A percentile compares a stretch with the other conserved stretches of the same genome.
Conservation (phyloP, 2,113 vertebrate genomes). For the Cathartes aura region DNA sequence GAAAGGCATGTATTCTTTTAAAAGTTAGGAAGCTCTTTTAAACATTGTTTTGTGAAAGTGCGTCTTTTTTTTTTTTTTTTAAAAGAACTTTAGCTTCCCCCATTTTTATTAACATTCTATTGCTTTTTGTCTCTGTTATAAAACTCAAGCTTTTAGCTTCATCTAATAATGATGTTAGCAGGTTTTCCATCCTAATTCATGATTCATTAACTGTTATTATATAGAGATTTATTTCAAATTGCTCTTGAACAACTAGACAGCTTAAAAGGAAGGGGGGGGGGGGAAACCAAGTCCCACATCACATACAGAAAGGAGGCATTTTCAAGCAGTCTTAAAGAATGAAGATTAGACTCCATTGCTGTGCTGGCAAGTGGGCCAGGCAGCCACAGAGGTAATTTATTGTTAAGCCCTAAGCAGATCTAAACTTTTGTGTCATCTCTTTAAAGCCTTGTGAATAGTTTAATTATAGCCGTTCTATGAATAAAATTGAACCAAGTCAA, state of each 20-base stretch:
- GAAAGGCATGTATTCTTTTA: neutral
- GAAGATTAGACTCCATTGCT: neutral
- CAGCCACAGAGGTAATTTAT: conserved; percentile 1
- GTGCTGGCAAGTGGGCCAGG: neutral
- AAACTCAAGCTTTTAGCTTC: neutral
- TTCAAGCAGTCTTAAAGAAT: neutral
- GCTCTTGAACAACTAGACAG: neutral
- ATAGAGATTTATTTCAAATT: neutral
- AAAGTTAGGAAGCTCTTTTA: neutral
- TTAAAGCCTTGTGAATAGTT: conserved; percentile 25
- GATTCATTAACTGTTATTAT: neutral
- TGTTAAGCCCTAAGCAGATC: conserved; percentile 1
- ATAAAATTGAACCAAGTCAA: conserved; percentile 29
- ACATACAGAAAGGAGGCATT: neutral
- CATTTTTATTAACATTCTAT: neutral
- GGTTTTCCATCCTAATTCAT: neutral
- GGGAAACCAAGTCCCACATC: neutral
- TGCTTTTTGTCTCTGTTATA: neutral
- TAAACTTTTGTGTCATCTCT: conserved; percentile 31
- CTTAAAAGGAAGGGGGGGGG: neutral
- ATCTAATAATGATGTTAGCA: neutral
- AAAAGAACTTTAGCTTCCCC: neutral
- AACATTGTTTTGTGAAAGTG: neutral
- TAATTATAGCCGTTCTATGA: conserved; percentile 30
- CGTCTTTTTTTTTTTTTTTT: neutral